phyloP scores from a whole-genome alignment of 2,888 invertebrate genomes.

The Craniophora ligustri region DNA sequence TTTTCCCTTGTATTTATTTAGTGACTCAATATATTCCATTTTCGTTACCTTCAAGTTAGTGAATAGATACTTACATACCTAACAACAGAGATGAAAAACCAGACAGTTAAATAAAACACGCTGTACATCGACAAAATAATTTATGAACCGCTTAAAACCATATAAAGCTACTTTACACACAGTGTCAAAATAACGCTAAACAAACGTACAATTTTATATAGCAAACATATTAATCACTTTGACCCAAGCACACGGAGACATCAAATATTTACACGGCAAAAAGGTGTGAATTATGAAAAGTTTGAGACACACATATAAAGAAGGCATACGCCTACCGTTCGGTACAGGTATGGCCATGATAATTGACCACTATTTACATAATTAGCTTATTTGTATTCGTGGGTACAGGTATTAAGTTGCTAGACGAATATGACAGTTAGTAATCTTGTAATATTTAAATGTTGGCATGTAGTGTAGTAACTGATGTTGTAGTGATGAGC shows the following conservation, averaged over 20 bases:
- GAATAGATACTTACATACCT: too few relatives aligned
- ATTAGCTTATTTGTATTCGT: conserved; percentile 56
- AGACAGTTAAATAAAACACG: neutral
- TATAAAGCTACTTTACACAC: neutral
- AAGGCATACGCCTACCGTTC: conserved; percentile 49
- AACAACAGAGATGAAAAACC: too few relatives aligned
- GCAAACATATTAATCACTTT: conserved; percentile 41
- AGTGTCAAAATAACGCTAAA: conserved; percentile 8
- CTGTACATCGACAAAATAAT: neutral
- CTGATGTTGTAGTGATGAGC: too few relatives aligned
- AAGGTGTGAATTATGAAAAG: conserved; percentile 49
- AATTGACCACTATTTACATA: conserved; percentile 58
- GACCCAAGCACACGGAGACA: conserved; percentile 22
- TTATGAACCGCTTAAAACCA: neutral
- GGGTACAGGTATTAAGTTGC: conserved; percentile 42
- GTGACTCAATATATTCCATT: too few relatives aligned
- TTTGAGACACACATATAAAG: conserved; percentile 49
- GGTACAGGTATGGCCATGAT: conserved; percentile 47
- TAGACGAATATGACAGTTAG: conserved; percentile 47
- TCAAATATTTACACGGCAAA: conserved; percentile 43
- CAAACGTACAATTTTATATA: conserved; percentile 31
- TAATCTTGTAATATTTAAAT: conserved; percentile 26
- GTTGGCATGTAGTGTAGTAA: neutral
- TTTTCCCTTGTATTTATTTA: too few relatives aligned
- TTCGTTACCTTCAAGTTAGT: too few relatives aligned